Conservation (phyloP, 2,113 vertebrate genomes). For the Archocentrus centrarchus region DNA sequence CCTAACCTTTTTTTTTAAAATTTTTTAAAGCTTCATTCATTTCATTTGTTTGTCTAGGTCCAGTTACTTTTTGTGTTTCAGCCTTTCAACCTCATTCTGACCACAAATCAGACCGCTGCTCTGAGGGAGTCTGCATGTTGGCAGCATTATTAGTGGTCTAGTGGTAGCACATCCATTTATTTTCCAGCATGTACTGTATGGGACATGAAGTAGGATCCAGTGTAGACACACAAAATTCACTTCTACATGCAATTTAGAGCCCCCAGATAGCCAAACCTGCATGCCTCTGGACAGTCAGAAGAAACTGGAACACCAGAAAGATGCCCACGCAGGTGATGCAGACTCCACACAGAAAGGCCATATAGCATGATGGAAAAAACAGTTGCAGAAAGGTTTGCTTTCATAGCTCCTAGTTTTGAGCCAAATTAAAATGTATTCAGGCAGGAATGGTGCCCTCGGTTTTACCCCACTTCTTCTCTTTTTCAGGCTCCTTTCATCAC, state of each 20-base stretch:
- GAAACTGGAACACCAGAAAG: not conserved
- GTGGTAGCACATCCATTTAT: not conserved
- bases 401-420: not conserved
- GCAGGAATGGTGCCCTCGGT: not conserved
- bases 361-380: not conserved
- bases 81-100: not conserved
- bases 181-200: not conserved
- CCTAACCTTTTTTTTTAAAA: not conserved
- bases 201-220: not conserved
- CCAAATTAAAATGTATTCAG: not conserved
- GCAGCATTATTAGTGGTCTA: not conserved
- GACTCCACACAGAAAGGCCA: not conserved
- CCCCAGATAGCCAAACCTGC: not conserved
- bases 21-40: not conserved
- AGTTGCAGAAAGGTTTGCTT: not conserved
- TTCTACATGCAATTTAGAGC: not conserved
- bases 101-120: not conserved
- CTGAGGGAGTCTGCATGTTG: not conserved
- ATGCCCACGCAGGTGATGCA: not conserved
- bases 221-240: not conserved
- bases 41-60: not conserved
- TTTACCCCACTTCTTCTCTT: conserved; percentile 6
- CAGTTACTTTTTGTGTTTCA: not conserved
- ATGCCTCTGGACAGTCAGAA: not conserved
- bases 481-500: conserved; percentile 5